Evolutionary conservation across 1,140 invertebrate genomes (phyloP).

Genomic region (Homarus americanus): DNA sequence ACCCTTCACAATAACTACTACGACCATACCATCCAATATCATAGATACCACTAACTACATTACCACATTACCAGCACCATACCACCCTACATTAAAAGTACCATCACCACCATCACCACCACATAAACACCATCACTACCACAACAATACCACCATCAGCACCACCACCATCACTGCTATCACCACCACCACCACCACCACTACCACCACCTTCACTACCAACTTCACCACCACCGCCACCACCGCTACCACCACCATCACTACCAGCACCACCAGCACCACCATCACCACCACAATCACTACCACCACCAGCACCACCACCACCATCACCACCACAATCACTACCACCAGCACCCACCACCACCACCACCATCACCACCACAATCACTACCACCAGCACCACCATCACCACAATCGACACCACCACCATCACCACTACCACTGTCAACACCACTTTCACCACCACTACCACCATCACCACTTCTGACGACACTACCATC

Average conservation of each 20-base stretch:
- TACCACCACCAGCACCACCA: background rate
- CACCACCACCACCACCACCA: background rate
- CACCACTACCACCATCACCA: background rate
- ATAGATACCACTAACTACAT: too few relatives aligned
- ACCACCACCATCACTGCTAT: background rate
- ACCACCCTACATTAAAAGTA: too few relatives aligned
- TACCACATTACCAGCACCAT: too few relatives aligned
- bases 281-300: background rate
- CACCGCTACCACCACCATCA: conserved; percentile 16
- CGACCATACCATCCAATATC: too few relatives aligned
- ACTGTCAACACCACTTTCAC: too few relatives aligned
- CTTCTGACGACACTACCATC: background rate
- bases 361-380: background rate
- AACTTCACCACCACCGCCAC: background rate
- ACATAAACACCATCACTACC: background rate
- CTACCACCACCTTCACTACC: background rate
- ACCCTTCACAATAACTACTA: too few relatives aligned
- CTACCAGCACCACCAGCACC: background rate
- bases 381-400: background rate
- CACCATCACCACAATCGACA: background rate
- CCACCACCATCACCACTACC: background rate
- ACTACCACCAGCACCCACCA: background rate
- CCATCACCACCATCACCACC: background rate
- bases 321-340: background rate
- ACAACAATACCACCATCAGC: background rate